phyloP scores from a whole-genome alignment of 2,113 vertebrate genomes.

The Crotophaga sulcirostris region DNA sequence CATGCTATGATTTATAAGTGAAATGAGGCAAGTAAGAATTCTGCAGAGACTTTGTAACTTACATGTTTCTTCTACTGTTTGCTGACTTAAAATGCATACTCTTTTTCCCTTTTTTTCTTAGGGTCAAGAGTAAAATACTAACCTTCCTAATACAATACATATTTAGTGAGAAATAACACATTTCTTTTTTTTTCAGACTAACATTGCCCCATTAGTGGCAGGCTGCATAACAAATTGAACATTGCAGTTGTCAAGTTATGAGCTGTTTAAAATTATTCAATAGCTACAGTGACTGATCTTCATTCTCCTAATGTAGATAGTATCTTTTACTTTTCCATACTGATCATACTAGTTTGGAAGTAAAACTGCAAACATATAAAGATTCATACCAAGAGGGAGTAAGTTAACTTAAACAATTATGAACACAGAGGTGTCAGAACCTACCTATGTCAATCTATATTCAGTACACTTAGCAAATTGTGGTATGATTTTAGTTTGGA shows the following conservation, averaged over 20 bases:
- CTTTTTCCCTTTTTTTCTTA: not conserved
- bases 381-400: not conserved
- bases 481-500: not conserved
- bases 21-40: constrained; percentile 11
- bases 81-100: not conserved
- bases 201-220: not conserved
- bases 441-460: not conserved
- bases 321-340: not conserved
- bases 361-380: not conserved
- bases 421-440: not conserved
- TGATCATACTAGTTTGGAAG: not conserved
- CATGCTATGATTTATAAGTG: not conserved
- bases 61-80: not conserved
- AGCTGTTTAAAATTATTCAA: not conserved
- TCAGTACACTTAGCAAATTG: not conserved
- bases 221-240: not conserved
- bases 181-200: not conserved
- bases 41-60: not conserved
- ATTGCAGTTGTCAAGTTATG: not conserved
- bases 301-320: not conserved
- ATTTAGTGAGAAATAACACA: not conserved
- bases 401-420: not conserved
- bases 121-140: not conserved
- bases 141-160: not conserved
- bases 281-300: not conserved